These are phyloP conservation scores for Anoplopoma fimbria DNA, from an alignment of 2,113 vertebrate genomes.

Conservation along the genomic window DNA sequence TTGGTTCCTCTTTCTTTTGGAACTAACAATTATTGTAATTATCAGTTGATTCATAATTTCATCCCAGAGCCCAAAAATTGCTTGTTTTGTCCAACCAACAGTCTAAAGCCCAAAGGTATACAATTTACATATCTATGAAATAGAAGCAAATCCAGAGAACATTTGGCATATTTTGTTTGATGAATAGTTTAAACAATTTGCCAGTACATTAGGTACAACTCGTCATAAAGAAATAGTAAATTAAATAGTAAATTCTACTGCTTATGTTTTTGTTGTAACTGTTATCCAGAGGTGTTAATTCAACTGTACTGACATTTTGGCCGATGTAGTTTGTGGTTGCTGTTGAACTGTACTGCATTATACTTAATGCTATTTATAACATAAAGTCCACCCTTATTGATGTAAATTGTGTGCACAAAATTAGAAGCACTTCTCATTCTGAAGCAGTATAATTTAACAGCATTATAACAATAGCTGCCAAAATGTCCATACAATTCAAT, in stretches of 20 bases:
- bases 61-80: neutral
- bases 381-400: neutral
- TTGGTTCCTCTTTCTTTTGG: neutral
- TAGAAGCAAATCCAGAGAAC: neutral
- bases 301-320: neutral
- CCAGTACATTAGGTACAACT: neutral
- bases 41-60: neutral
- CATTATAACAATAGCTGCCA: neutral
- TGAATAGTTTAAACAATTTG: neutral
- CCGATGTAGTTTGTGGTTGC: neutral
- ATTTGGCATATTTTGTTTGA: neutral
- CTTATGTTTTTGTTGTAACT: neutral
- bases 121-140: neutral
- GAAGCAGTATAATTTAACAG: neutral
- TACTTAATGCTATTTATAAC: constrained; percentile 3
- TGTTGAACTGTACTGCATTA: neutral
- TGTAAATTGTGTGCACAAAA: neutral
- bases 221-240: neutral
- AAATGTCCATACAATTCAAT: neutral
- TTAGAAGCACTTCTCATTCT: neutral
- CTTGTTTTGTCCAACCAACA: neutral
- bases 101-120: neutral
- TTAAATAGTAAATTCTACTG: neutral
- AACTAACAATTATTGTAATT: neutral
- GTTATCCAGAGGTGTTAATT: neutral